Base-by-base conservation (phyloP, 1,140 invertebrate species). In the Sinella curviseta region DNA sequence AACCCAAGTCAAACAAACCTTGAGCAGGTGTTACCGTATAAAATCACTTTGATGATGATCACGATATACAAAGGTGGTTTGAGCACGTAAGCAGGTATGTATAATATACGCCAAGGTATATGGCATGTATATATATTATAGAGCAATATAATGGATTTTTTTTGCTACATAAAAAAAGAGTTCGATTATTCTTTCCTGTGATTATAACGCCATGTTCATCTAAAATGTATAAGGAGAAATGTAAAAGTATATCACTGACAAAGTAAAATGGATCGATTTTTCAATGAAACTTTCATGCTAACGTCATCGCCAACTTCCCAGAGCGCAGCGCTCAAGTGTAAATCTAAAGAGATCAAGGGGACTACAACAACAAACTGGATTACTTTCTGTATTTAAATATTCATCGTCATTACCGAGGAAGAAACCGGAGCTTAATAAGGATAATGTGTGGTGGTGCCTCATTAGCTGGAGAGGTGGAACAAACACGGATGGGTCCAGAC, bases 1-100 rank as follows among this genome's bases (percentile, higher is more conserved):
- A 70, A 70, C 65, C 30, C 31, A 31, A 70, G 65, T 70, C 65
- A 70, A 70, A 70, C 65, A 70, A 70, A 30, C 8, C 65, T 14
- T 70, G 65, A 33, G 65, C 65, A 70, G 65, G 65, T 70, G 65
- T 70, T 70, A 70, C 65, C 65, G 30, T 70, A 70, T 30, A 31
- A 70, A 70, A 70, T 70, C n/a, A 30, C 14, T 70, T 70, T 70
- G 14, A 60, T 70, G 8, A 30, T 70, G 3, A n/a, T 8, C 8
- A 65, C 57, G 16, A 65, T 65, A 65, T 65, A 26, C 8, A 65
- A n/a, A 4, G 8, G 8, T 8, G 24, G 57, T 26, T 65, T 26
- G 57, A 65, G 24, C 8, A n/a, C n/a, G n/a, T n/a, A n/a, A n/a
- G n/a, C n/a, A n/a, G n/a, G n/a, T n/a, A n/a, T n/a, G n/a, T n/a